phyloP scores from a whole-genome alignment of 2,888 invertebrate species.

The Tromatobia lineatoria region DNA sequence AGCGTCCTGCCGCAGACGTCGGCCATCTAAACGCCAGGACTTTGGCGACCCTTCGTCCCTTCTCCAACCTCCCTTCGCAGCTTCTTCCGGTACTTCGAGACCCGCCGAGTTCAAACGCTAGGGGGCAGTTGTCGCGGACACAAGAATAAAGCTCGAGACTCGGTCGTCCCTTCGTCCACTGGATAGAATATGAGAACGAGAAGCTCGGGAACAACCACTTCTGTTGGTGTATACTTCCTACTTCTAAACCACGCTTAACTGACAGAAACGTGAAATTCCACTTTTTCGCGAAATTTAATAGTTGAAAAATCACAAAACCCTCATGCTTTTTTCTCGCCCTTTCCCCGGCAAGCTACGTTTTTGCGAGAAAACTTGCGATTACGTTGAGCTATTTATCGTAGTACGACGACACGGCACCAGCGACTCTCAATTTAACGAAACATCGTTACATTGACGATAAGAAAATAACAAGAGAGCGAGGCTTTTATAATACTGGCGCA shows the following conservation, averaged over 20 bases:
- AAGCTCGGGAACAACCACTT: constrained; percentile 58
- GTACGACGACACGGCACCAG: constrained; percentile 38
- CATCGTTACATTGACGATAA: constrained; percentile 28
- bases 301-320: constrained; percentile 68
- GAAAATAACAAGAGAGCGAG: constrained; percentile 47
- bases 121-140: constrained; percentile 13
- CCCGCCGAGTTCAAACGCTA: not conserved
- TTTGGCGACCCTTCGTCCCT: constrained; percentile 5
- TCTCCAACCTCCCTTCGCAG: constrained; percentile 29
- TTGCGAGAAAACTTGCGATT: constrained; percentile 62
- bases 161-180: constrained; percentile 29
- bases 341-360: constrained; percentile 60
- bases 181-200: constrained; percentile 11
- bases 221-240: constrained; percentile 64
- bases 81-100: constrained; percentile 43
- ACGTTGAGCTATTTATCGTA: constrained; percentile 65
- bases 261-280: constrained; percentile 73
- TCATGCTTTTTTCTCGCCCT: constrained; percentile 20
- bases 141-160: constrained; percentile 27
- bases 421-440: constrained; percentile 35
- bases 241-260: constrained; percentile 55
- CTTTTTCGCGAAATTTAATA: constrained; percentile 74
- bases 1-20: constrained; percentile 77
- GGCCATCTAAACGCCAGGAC: constrained; percentile 48
- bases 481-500: constrained; percentile 35